phyloP scores from a whole-genome alignment of 2,113 vertebrate genomes.

The Daubentonia madagascariensis region DNA sequence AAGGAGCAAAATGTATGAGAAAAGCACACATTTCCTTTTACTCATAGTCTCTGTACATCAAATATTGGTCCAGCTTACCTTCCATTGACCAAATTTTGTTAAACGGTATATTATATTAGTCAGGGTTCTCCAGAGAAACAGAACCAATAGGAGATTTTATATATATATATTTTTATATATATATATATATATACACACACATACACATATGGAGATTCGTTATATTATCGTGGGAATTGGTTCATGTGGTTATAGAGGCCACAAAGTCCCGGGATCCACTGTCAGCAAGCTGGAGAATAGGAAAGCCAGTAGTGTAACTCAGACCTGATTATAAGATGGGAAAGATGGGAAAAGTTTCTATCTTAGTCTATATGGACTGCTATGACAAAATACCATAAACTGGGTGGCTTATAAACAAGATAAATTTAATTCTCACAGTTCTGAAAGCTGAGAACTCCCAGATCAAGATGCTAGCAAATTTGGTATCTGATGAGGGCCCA shows the following conservation, averaged over 20 bases:
- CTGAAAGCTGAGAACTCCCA: not conserved
- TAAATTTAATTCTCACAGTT: not conserved
- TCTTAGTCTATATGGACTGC: not conserved
- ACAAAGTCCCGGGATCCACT: not conserved
- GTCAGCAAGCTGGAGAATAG: not conserved
- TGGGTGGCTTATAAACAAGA: not conserved
- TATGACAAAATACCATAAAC: not conserved
- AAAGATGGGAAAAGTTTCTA: not conserved
- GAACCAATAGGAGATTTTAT: not conserved
- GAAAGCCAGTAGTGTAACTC: not conserved
- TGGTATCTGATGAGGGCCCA: not conserved
- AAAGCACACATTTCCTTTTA: not conserved
- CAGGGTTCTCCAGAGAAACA: not conserved
- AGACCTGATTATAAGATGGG: no score
- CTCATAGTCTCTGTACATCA: not conserved
- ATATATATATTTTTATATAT: accelerated
- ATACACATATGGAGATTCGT: not conserved
- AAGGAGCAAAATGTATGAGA: not conserved
- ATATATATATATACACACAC: not conserved
- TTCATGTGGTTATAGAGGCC: not conserved
- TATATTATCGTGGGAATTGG: not conserved
- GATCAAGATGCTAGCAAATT: not conserved
- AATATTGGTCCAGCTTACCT: not conserved
- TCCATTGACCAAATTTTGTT: not conserved
- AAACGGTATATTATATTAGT: not conserved